Evolutionary conservation across 2,888 invertebrate genomes (phyloP).

Genomic region (Ephialtes manifestator): DNA sequence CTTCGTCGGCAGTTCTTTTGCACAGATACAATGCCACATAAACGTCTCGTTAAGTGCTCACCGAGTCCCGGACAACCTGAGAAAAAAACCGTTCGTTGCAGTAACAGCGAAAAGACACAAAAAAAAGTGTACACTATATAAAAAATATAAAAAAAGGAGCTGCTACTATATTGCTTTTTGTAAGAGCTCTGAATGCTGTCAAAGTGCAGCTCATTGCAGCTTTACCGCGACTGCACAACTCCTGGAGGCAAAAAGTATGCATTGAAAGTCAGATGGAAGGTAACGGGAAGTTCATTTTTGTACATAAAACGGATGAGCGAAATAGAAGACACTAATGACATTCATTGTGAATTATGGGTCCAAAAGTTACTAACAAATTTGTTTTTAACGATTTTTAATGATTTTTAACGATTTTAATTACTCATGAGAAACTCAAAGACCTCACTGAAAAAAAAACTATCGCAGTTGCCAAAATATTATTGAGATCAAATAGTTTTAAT

Average conservation of each 20-base stretch:
- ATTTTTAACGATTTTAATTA: no score
- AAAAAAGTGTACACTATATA: not conserved
- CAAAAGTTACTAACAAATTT: no score
- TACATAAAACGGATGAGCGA: no score
- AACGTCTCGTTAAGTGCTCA: conserved; percentile 14
- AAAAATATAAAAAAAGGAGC: not conserved
- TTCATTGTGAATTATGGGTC: no score
- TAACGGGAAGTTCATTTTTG: conserved; percentile 13
- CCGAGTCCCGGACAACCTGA: not conserved
- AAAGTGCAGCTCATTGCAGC: conserved; percentile 7
- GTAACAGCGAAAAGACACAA: not conserved
- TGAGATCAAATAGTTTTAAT: no score
- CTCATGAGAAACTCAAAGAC: no score
- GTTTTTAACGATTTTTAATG: no score
- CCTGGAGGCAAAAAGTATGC: conserved; percentile 14
- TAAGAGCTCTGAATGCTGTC: not conserved
- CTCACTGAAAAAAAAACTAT: no score
- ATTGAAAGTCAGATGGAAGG: conserved; percentile 36
- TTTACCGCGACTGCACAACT: conserved; percentile 8
- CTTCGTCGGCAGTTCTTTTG: conserved; percentile 9
- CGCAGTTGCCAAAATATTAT: no score
- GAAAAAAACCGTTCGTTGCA: conserved; percentile 7
- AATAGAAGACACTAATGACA: no score
- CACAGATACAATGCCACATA: conserved; percentile 30
- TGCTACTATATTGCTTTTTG: not conserved